A percentile compares a stretch with the other conserved stretches of the same genome.
phyloP scores from a whole-genome alignment of 2,888 invertebrate genomes.

The Sphecodes monilicornis region DNA sequence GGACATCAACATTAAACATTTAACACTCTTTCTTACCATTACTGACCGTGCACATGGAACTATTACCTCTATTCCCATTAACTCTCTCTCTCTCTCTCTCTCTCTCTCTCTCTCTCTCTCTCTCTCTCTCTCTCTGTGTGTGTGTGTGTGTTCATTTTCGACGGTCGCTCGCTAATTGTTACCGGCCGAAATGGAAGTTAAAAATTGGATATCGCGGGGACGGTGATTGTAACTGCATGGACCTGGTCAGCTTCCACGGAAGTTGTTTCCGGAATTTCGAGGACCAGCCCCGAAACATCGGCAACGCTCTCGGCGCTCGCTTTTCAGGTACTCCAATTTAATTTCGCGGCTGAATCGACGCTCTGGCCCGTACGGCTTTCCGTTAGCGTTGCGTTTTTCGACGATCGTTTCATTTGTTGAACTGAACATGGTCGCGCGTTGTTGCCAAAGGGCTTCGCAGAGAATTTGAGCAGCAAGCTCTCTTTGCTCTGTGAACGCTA shows the following conservation, averaged over 20 bases:
- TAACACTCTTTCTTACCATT: background rate
- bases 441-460: background rate
- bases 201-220: slow-evolving; percentile 7
- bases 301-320: background rate
- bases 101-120: too few species aligned
- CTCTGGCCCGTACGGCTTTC: background rate
- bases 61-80: background rate
- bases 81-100: background rate
- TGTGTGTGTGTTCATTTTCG: background rate
- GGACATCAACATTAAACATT: too few species aligned
- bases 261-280: slow-evolving; percentile 7
- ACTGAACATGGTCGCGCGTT: background rate
- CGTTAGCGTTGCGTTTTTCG: background rate
- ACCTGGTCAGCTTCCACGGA: background rate
- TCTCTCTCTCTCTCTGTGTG: too few species aligned
- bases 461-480: background rate
- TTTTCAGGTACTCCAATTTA: background rate
- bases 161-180: background rate
- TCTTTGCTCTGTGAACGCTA: background rate
- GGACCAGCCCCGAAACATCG: background rate
- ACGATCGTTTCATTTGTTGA: background rate
- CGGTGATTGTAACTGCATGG: background rate
- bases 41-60: background rate
- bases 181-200: background rate
- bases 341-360: slow-evolving; percentile 15